phyloP scores from a whole-genome alignment of 2,113 vertebrate species.

The Epinephelus moara region DNA sequence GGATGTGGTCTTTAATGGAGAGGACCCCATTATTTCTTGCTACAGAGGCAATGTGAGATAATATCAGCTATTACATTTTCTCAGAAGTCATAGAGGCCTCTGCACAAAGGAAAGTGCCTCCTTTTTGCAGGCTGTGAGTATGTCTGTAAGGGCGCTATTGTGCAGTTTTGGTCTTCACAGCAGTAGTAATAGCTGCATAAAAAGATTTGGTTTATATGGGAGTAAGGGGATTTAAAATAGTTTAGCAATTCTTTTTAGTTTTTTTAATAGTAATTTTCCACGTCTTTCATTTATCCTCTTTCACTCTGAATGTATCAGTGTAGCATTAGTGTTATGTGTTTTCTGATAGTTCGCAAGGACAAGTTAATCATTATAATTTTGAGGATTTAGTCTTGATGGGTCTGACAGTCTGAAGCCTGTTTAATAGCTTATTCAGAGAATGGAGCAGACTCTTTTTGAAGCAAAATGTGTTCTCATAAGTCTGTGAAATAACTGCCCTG shows the following conservation, averaged over 20 bases:
- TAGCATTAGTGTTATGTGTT: constrained; percentile 55
- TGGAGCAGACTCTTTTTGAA: constrained; percentile 66
- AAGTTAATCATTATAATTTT: constrained; percentile 77
- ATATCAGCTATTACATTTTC: constrained; percentile 78
- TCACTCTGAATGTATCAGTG: constrained; percentile 48
- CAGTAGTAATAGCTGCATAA: constrained; percentile 23
- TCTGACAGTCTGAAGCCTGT: constrained; percentile 69
- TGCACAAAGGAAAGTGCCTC: constrained; percentile 65
- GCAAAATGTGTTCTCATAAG: constrained; percentile 59
- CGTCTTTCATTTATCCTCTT: constrained; percentile 55
- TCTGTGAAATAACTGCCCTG: constrained; percentile 68
- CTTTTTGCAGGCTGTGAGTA: constrained; percentile 53
- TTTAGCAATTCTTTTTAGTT: constrained; percentile 48
- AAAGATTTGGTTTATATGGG: constrained; percentile 37
- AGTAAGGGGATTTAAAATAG: constrained; percentile 53
- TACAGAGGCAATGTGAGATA: constrained; percentile 64
- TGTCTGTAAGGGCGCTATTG: constrained; percentile 48
- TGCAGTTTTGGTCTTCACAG: constrained; percentile 26
- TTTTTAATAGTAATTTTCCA: constrained; percentile 43
- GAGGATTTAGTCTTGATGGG: constrained; percentile 68
- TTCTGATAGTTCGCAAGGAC: constrained; percentile 66
- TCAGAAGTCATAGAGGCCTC: constrained; percentile 64
- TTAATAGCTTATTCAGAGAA: constrained; percentile 73
- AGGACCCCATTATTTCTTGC: constrained; percentile 68
- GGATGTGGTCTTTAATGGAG: constrained; percentile 71